phyloP scores from a whole-genome alignment of 2,888 invertebrate species.

The Ophion ellenae region DNA sequence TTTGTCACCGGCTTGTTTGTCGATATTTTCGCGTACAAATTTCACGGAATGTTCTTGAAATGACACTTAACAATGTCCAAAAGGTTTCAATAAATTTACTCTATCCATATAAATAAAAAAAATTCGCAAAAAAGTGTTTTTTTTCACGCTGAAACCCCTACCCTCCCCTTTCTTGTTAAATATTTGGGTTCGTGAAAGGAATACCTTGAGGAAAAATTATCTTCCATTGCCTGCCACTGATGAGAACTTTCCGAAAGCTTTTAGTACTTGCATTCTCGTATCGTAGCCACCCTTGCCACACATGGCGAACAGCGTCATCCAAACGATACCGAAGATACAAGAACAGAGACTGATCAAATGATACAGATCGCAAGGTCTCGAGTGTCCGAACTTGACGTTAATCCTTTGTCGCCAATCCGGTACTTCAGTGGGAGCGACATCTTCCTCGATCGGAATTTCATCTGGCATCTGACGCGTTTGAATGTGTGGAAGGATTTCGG shows the following conservation, averaged over 20 bases:
- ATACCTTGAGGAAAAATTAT: no score
- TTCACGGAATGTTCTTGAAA: no score
- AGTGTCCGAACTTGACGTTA: constrained; percentile 49
- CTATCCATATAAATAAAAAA: no score
- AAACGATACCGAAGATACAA: constrained; percentile 84
- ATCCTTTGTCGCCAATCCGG: constrained; percentile 68
- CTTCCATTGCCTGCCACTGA: no score
- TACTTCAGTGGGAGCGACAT: not conserved
- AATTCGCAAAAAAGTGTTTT: no score
- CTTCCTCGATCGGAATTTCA: constrained; percentile 35
- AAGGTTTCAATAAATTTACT: no score
- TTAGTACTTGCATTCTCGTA: constrained; percentile 70
- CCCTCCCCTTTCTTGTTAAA: no score
- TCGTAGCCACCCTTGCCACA: constrained; percentile 85
- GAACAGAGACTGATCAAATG: constrained; percentile 81
- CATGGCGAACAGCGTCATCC: constrained; percentile 85
- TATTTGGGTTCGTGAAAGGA: no score
- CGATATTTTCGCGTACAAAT: no score
- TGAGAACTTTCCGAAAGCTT: not conserved
- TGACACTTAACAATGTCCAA: no score
- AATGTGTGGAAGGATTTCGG: constrained; percentile 53
- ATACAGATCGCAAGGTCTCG: constrained; percentile 65
- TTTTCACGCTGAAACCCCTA: no score
- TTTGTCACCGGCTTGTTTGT: no score
- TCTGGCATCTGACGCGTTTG: constrained; percentile 27